These are phyloP conservation scores for Aplysina aerophoba DNA, from an alignment of 37 sponge, comb jelly and placozoan species.

Conservation along the genomic window DNA sequence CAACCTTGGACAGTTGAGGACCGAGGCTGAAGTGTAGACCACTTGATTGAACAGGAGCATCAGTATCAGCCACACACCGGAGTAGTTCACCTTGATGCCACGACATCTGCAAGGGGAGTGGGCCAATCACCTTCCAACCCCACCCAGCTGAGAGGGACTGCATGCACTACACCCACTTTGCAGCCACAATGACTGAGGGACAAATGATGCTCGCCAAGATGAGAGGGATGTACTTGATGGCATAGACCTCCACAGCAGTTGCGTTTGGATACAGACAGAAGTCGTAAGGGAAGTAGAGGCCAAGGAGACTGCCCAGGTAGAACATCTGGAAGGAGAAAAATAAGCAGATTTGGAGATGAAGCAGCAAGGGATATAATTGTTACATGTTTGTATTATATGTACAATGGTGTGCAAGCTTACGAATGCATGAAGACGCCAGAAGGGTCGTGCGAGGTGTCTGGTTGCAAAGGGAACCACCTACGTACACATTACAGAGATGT, in stretches of 20 bases:
- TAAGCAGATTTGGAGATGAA: too few species aligned
- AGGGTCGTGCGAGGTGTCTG: neutral
- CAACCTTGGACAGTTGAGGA: slow-evolving; percentile 67
- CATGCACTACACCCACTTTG: slow-evolving; percentile 38
- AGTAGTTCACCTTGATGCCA: neutral
- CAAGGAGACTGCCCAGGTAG: slow-evolving; percentile 61
- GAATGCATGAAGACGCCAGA: neutral
- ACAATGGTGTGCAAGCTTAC: neutral
- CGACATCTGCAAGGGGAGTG: neutral
- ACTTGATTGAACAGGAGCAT: slow-evolving; percentile 55
- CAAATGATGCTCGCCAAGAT: slow-evolving; percentile 38
- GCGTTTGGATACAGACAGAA: slow-evolving; percentile 72
- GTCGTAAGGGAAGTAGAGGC: slow-evolving; percentile 84
- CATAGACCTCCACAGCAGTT: slow-evolving; percentile 54
- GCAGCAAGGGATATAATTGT: too few species aligned
- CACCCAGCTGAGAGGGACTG: neutral
- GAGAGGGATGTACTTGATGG: slow-evolving; percentile 66
- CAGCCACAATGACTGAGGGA: neutral
- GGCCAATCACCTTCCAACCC: neutral
- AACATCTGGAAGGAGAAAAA: slow-evolving; percentile 37
- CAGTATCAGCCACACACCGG: slow-evolving; percentile 58
- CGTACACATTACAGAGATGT: too few species aligned
- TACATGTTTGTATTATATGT: too few species aligned
- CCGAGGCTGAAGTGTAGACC: slow-evolving; percentile 63
- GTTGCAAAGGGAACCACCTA: neutral